These are phyloP conservation scores for Papilio polytes DNA, from an alignment of 1,140 invertebrate genomes.

Conservation along the genomic window DNA sequence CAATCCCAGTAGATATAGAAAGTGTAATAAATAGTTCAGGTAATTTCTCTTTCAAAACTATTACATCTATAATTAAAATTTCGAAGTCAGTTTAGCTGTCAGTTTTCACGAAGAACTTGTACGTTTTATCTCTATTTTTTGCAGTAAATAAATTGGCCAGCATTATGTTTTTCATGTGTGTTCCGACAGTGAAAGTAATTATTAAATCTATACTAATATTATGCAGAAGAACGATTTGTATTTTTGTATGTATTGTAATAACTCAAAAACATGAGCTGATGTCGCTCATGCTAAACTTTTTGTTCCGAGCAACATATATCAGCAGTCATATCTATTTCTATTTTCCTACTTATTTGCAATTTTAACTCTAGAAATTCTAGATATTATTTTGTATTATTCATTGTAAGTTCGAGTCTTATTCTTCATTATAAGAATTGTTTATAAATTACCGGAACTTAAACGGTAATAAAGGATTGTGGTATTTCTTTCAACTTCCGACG, in stretches of 20 bases:
- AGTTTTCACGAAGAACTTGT: neutral
- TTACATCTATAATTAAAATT: neutral
- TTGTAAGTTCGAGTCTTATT: neutral
- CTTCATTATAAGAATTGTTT: neutral
- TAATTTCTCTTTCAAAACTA: neutral
- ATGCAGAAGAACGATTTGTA: no score
- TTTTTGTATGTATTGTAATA: no score
- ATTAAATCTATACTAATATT: no score
- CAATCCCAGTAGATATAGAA: conserved; percentile 1
- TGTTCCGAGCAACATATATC: no score
- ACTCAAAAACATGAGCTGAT: no score
- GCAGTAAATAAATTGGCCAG: no score
- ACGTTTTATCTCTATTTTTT: no score
- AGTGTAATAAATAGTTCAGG: neutral
- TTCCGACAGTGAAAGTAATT: no score
- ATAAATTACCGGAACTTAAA: conserved; percentile 24
- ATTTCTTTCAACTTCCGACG: conserved; percentile 45
- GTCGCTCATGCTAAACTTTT: no score
- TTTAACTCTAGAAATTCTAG: neutral
- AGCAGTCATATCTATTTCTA: no score
- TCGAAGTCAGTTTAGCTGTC: neutral
- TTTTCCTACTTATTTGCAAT: no score
- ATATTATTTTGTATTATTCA: neutral
- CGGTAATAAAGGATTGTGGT: conserved; percentile 29
- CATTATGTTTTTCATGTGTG: no score